These are phyloP conservation scores for Riparia riparia DNA, from an alignment of 2,113 vertebrate genomes.

Conservation along the genomic window DNA sequence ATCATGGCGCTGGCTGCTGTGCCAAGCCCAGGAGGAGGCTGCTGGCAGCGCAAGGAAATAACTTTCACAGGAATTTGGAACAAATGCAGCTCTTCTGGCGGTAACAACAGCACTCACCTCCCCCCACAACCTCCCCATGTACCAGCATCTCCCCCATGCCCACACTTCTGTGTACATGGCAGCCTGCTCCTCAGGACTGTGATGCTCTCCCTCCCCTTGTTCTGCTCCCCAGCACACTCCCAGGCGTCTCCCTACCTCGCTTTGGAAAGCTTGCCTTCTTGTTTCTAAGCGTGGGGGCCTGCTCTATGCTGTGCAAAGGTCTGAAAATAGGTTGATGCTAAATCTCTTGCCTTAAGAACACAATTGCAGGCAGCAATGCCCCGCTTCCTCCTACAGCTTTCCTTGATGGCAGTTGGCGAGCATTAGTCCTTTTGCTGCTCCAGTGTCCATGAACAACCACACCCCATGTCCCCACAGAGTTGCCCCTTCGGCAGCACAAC, in stretches of 20 bases:
- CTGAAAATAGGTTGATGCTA: background rate
- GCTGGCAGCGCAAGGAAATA: conserved; percentile 72
- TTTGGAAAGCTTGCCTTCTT: background rate
- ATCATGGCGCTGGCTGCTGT: conserved; percentile 73
- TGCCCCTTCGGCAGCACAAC: background rate
- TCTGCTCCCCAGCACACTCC: background rate
- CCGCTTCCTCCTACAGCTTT: background rate
- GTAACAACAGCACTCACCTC: conserved; percentile 57
- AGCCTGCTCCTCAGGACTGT: background rate
- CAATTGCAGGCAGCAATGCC: background rate
- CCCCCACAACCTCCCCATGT: conserved; percentile 35
- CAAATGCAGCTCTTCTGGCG: conserved; percentile 66
- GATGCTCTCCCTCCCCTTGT: background rate
- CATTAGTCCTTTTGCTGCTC: background rate
- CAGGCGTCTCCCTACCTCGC: background rate
- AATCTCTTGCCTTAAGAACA: background rate
- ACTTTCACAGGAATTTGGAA: conserved; percentile 75
- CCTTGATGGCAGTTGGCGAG: background rate
- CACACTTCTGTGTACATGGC: background rate
- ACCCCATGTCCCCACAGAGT: rapidly evolving
- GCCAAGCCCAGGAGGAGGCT: conserved; percentile 75
- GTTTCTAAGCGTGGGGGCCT: background rate
- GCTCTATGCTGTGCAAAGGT: background rate
- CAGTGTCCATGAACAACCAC: rapidly evolving
- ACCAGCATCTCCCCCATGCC: background rate